Evolutionary conservation across 2,888 invertebrate genomes (phyloP).

Genomic region (Trimorus sp.): DNA sequence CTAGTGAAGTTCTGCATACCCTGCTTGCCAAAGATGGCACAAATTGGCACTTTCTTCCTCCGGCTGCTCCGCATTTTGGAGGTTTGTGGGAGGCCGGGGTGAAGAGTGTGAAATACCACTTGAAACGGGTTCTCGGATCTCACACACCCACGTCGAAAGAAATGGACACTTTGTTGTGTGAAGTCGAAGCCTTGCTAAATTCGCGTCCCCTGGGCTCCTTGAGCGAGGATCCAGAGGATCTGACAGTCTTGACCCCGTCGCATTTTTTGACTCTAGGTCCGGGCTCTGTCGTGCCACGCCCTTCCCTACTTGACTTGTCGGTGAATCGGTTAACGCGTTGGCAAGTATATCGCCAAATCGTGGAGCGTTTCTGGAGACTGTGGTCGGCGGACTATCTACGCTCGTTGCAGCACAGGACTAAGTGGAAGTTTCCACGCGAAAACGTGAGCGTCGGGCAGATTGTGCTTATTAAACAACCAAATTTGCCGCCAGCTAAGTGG

Average conservation of each 20-base stretch:
- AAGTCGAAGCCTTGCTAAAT: constrained; percentile 17
- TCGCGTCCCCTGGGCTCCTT: constrained; percentile 27
- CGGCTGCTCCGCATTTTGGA: constrained; percentile 4
- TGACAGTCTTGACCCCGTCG: constrained; percentile 20
- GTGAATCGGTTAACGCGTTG: constrained; percentile 29
- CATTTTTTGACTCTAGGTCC: constrained; percentile 33
- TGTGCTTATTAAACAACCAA: constrained; percentile 56
- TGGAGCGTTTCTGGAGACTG: constrained; percentile 36
- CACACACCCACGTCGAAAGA: constrained; percentile 10
- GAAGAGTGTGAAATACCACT: too few relatives aligned
- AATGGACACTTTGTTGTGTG: background rate
- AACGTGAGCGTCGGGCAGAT: constrained; percentile 40
- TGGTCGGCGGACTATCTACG: constrained; percentile 50
- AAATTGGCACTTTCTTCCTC: background rate
- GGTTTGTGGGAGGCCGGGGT: too few relatives aligned
- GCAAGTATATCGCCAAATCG: constrained; percentile 13
- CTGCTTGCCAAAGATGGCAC: too few relatives aligned
- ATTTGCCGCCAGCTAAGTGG: constrained; percentile 59
- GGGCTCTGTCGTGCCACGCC: constrained; percentile 14
- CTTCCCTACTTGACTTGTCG: constrained; percentile 1
- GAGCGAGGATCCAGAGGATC: background rate
- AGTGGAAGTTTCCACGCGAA: constrained; percentile 12
- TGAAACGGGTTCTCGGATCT: background rate
- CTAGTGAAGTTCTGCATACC: too few relatives aligned
- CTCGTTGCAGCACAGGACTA: constrained; percentile 31